phyloP scores from a whole-genome alignment of 2,888 invertebrate genomes.

The Aspidiotus rigidus region DNA sequence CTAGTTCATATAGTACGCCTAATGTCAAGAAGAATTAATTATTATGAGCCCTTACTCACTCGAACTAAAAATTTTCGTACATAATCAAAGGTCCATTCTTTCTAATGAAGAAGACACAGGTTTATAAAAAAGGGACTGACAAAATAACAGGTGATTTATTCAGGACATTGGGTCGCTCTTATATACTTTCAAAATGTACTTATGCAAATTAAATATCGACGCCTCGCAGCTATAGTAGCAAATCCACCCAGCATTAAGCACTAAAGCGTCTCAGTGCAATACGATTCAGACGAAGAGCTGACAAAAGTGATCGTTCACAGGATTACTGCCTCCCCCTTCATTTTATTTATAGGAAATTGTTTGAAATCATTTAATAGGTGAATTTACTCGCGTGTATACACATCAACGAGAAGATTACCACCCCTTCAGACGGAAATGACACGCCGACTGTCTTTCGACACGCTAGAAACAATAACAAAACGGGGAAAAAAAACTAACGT shows the following conservation, averaged over 20 bases:
- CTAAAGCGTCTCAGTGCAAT: slow-evolving; percentile 1
- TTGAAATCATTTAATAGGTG: slow-evolving; percentile 28
- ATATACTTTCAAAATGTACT: slow-evolving; percentile 2
- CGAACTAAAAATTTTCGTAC: too few species aligned
- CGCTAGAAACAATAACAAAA: too few species aligned
- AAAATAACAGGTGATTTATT: neutral
- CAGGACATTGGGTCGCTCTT: neutral
- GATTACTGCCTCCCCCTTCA: slow-evolving; percentile 11
- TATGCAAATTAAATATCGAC: neutral
- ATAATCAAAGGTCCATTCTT: too few species aligned
- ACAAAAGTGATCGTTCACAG: slow-evolving; percentile 18
- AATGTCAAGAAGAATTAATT: too few species aligned
- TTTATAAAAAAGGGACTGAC: too few species aligned
- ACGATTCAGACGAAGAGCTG: neutral
- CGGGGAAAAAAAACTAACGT: too few species aligned
- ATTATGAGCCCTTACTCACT: too few species aligned
- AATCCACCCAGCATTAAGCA: neutral
- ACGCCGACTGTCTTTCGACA: neutral
- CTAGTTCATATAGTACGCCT: too few species aligned
- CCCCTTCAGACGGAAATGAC: neutral
- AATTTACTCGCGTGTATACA: slow-evolving; percentile 19
- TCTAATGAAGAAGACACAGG: too few species aligned
- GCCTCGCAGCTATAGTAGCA: neutral
- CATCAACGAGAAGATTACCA: neutral
- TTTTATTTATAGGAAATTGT: slow-evolving; percentile 21